These are phyloP conservation scores for Sebastolobus altivelis DNA, from an alignment of 2,797 vertebrate species.

Conservation along the genomic window DNA sequence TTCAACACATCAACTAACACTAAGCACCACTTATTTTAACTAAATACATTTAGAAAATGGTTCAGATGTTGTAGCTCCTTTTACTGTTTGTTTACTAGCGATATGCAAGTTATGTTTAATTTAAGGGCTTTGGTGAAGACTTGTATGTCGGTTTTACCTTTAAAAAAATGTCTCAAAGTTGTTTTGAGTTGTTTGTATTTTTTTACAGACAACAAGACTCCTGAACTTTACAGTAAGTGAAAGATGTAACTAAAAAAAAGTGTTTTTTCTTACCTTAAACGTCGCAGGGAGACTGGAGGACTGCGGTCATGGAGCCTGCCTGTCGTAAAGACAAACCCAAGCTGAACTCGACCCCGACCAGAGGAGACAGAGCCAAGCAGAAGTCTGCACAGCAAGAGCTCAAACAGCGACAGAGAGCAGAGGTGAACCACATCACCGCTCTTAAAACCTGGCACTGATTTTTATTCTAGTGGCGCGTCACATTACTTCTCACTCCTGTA, in stretches of 20 bases:
- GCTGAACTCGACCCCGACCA: slow-evolving; percentile 88
- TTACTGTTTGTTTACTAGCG: no score
- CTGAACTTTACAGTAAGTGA: neutral
- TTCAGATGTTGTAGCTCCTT: no score
- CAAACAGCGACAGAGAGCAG: slow-evolving; percentile 94
- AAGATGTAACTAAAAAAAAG: neutral
- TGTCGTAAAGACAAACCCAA: slow-evolving; percentile 91
- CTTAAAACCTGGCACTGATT: no score
- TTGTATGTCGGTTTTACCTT: neutral
- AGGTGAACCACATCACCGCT: slow-evolving; percentile 78
- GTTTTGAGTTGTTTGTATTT: neutral
- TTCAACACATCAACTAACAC: no score
- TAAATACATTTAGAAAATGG: no score
- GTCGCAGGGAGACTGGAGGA: neutral
- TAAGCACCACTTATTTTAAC: no score
- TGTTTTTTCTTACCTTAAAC: neutral
- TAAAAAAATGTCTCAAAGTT: neutral
- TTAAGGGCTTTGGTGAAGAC: no score
- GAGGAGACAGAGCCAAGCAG: slow-evolving; percentile 91
- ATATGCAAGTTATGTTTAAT: no score
- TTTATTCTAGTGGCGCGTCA: neutral
- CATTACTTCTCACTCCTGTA: neutral
- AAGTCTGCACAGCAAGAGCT: slow-evolving; percentile 94
- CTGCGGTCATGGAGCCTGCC: slow-evolving; percentile 87
- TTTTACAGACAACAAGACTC: neutral